Base-by-base conservation (phyloP, 1,140 invertebrate species). In the Sinella curviseta region DNA sequence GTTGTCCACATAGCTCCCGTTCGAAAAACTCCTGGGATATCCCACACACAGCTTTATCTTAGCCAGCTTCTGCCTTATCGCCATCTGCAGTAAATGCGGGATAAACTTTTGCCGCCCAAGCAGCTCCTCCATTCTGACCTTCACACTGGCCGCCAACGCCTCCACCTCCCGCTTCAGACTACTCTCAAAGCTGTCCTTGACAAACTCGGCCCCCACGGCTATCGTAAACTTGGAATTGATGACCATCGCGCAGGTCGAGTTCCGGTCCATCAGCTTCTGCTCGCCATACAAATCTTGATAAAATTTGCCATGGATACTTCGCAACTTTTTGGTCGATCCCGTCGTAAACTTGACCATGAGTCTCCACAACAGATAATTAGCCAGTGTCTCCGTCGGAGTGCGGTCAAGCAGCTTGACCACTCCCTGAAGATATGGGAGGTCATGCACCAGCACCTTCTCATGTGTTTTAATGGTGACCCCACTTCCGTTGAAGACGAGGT, bases 231-330 rank as follows among this genome's bases (percentile, higher is more conserved):
- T 79, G 26, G 55, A 39, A 54, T 79, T 79, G n/a, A 79, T 57
- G 20, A 77, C n/a, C 20, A 60, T 76, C 20, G 78, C 33, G 31
- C 78, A 79, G 1, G 78, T 79, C 1, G 74, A 57, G n/a, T 65
- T 35, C 55, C 33, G 26, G 24, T 55, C 20, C 36, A 78, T 1
- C 16, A 36, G 48, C 16, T 36, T 76, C 8, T 74, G 78, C 34
- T 76, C 75, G n/a, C 78, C 78, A 35, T 76, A 79, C 30, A 79
- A 57, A 16, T 76, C 60, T 30, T 79, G 30, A 67, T 79, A 54
- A 36, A 75, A 79, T 28, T 79, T 36, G 33, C 54, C 73, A 39
- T 36, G 48, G 28, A 54, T 60, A 26, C 75, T 75, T 39, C 78
- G 60, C 70, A 79, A 36, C n/a, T 28, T 54, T 0, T 24, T 54